Evolutionary conservation across 64 coral and sea anemone species (phyloP).

Genomic region (Montipora sp.): DNA sequence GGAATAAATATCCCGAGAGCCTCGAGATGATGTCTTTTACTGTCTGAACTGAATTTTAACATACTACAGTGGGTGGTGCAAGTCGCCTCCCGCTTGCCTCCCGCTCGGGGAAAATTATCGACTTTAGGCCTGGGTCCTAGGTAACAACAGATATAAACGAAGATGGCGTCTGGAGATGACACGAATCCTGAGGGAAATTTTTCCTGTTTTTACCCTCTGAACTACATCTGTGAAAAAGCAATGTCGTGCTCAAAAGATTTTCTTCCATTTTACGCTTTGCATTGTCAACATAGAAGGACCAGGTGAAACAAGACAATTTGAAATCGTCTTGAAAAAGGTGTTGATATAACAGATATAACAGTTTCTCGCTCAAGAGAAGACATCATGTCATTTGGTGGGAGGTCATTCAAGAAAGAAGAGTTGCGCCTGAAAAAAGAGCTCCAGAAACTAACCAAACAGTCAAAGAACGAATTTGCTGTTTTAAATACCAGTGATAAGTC

Average conservation of each 20-base stretch:
- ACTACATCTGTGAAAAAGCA: too few relatives aligned
- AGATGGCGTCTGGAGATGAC: conserved; percentile 52
- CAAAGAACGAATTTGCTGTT: conserved; percentile 69
- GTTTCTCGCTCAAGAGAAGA: too few relatives aligned
- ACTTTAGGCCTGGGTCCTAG: conserved; percentile 43
- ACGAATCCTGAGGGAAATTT: too few relatives aligned
- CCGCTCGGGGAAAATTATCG: neutral
- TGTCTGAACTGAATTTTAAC: too few relatives aligned
- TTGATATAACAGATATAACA: neutral
- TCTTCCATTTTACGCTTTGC: neutral
- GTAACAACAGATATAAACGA: conserved; percentile 68
- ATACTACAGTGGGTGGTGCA: too few relatives aligned
- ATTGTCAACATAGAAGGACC: neutral
- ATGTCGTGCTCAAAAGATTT: neutral
- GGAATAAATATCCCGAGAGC: too few relatives aligned
- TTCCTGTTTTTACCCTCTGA: too few relatives aligned
- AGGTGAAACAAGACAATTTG: neutral
- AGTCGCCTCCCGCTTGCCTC: neutral
- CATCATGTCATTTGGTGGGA: conserved; percentile 86
- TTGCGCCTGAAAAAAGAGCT: conserved; percentile 72
- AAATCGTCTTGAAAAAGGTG: neutral
- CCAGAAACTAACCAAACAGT: conserved; percentile 60
- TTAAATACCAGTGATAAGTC: conserved; percentile 74
- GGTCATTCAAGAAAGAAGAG: conserved; percentile 74
- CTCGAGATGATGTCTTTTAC: too few relatives aligned